Evolutionary conservation across 2,113 vertebrate species (phyloP), one percentile per base, ranked within the genome.

Genomic region (Pluvianellus socialis): DNA sequence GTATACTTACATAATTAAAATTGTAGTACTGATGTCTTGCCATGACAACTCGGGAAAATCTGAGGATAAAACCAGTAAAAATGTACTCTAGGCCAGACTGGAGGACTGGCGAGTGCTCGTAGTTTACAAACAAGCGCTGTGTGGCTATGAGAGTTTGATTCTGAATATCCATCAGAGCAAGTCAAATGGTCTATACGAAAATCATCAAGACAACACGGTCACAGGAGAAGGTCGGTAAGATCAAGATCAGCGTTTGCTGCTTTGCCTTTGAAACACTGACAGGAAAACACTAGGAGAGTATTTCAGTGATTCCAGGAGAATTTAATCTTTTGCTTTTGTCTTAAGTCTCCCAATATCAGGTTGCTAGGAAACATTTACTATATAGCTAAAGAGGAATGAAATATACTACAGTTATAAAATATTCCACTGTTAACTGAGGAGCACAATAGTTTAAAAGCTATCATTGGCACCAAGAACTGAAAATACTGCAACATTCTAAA

Each of bases 1-100:
- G 4, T 9, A 0, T 3, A 10, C n/a, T 40, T 14, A 11, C 18
- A 13, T 3, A 6, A 1, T 8, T 12, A 7, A 52, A n/a, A 59
- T 4, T 6, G 5, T 38, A 53, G 28, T 6, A 16, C 10, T 72
- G 74, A 44, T 40, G 32, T 53, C 23, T 59, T 56, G 71, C 40
- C 44, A 9, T 0, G 3, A 42, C 9, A 50, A n/a, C 12, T 40
- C 23, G 7, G 38, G n/a, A 23, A 68, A 90, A 52, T 14, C 70
- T 7, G 4, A 27, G 61, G 9, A 10, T 28, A 42, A n/a, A 42
- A 27, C 35, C 77, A 33, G 59, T 6, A n/a, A 11, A 26, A 10
- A 24, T 35, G 40, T 7, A 1, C 4, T 55, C 28, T 62, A 75
- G 23, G 18, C 14, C 26, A 45, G 49, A 21, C 8, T 2, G 23